A percentile compares a stretch with the other conserved stretches of the same genome.
Conservation (phyloP, 2,113 vertebrate genomes). For the Ailuropoda melanoleuca region DNA sequence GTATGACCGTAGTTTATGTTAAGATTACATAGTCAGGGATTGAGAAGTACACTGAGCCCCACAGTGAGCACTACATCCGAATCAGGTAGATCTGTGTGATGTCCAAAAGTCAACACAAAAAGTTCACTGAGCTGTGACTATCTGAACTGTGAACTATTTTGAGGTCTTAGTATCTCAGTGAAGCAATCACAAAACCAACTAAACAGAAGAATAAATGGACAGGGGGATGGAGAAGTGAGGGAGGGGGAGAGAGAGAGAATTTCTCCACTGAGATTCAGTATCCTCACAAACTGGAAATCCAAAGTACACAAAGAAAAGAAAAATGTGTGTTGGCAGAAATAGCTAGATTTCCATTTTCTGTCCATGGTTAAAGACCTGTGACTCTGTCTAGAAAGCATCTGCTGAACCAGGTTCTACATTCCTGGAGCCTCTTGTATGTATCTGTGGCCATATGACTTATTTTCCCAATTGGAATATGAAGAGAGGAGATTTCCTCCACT, state of each 20-base stretch:
- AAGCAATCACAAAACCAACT: background rate
- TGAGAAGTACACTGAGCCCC: background rate
- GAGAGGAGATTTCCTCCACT: background rate
- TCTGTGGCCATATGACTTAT: no score
- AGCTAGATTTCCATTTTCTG: background rate
- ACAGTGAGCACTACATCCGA: background rate
- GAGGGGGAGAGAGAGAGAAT: background rate
- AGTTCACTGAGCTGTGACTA: background rate
- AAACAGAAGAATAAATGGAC: background rate
- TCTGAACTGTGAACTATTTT: background rate
- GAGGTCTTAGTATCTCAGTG: background rate
- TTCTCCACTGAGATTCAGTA: background rate
- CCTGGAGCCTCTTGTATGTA: background rate
- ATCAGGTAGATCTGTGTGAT: background rate
- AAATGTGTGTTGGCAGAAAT: background rate
- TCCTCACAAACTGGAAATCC: background rate
- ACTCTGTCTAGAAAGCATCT: background rate
- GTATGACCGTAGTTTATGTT: background rate
- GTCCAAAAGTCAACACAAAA: background rate
- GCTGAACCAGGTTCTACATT: background rate
- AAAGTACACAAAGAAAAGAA: background rate
- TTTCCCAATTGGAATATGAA: background rate
- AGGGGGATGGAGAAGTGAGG: accelerated
- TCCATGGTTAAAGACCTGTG: accelerated
- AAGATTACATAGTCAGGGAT: background rate